These are phyloP conservation scores for Sinocyclocheilus anshuiensis DNA, from an alignment of 2,113 vertebrate genomes.

Conservation along the genomic window DNA sequence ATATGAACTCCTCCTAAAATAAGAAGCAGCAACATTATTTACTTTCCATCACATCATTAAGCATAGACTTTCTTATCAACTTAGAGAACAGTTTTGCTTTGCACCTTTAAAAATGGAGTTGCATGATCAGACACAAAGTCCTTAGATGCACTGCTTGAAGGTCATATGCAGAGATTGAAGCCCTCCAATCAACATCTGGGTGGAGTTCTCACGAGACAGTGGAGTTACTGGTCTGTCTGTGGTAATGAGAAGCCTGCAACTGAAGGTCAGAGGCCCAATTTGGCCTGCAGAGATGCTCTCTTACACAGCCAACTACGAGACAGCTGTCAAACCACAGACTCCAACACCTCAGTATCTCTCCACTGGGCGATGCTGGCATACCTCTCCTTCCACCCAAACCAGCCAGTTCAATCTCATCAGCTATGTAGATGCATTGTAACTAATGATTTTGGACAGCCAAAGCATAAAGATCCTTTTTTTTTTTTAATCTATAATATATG, in stretches of 20 bases:
- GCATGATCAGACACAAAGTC: neutral
- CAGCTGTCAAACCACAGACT: conserved; percentile 84
- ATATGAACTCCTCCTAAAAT: neutral
- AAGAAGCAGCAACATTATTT: neutral
- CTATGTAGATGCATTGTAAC: neutral
- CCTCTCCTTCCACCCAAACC: conserved; percentile 71
- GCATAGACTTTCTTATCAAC: neutral
- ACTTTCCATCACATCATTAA: conserved; percentile 4
- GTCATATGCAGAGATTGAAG: neutral
- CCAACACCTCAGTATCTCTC: conserved; percentile 91
- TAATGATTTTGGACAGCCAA: neutral
- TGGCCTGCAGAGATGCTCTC: conserved; percentile 84
- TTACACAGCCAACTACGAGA: conserved; percentile 76
- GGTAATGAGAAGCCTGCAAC: conserved; percentile 62
- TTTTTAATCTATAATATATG: neutral
- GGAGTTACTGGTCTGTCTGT: conserved; percentile 38
- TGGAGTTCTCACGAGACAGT: conserved; percentile 6
- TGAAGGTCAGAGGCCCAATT: conserved; percentile 90
- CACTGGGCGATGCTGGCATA: conserved; percentile 67
- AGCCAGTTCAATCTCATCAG: conserved; percentile 11
- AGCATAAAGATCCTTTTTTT: neutral
- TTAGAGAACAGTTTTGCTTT: neutral
- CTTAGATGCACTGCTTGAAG: neutral
- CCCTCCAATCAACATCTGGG: neutral
- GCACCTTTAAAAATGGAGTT: neutral